Percentiles rank a stretch among this genome's conserved stretches.
Conservation (phyloP, 2,797 vertebrate genomes). For the Liparis tanakae region DNA sequence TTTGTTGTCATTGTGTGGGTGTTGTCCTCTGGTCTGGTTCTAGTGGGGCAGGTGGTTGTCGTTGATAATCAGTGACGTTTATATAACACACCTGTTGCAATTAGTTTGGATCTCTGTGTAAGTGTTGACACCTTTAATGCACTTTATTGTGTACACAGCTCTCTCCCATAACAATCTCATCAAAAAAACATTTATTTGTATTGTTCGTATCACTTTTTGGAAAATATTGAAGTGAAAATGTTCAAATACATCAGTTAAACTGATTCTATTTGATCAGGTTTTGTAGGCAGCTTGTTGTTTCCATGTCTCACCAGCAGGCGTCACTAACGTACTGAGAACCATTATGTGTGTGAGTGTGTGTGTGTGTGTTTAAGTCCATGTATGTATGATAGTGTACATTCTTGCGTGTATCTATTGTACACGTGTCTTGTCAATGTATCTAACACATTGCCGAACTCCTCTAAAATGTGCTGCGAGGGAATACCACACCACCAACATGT, state of each 20-base stretch:
- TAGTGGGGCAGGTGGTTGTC: not conserved
- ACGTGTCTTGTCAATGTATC: not conserved
- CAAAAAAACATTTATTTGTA: not conserved
- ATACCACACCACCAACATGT: constrained; percentile 8
- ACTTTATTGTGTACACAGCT: not conserved
- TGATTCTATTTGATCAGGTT: not conserved
- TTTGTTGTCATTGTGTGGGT: not conserved
- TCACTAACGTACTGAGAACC: constrained; percentile 9
- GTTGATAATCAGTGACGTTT: not conserved
- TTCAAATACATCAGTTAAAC: not conserved
- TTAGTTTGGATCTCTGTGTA: not conserved
- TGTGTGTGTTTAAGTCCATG: not conserved
- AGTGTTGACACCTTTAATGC: not conserved
- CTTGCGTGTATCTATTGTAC: not conserved
- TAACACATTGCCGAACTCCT: not conserved
- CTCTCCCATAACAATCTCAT: not conserved
- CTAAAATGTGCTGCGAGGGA: not conserved
- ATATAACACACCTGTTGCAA: accelerated
- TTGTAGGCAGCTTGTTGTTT: constrained; percentile 18
- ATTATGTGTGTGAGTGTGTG: too few species aligned
- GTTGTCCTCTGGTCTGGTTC: not conserved
- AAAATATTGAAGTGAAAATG: not conserved
- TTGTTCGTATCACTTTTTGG: not conserved
- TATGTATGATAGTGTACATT: not conserved
- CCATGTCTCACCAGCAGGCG: constrained; percentile 59